Base-by-base conservation (phyloP, 2,888 invertebrate species). In the Salticus scenicus region DNA sequence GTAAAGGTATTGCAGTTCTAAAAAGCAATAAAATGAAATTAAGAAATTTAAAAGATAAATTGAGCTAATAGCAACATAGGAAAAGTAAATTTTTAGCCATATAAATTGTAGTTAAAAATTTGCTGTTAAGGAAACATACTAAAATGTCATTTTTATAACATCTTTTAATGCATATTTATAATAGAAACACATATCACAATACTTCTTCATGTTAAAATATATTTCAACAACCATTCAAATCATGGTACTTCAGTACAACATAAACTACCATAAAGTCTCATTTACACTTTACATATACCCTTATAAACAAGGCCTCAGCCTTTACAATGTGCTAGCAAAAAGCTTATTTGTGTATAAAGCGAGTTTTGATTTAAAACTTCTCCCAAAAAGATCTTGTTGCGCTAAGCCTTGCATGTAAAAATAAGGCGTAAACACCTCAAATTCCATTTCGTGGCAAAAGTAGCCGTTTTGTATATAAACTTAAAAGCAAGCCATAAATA, bases 401-500 rank as follows among this genome's bases (percentile, higher is more conserved):
- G 67, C 76, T 63, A 47, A 42, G 72, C 77, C 73, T 77, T 67
- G 42, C 83, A 67, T 84, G 83, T 84, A 84, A 84, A 84, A 84
- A 72, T 77, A 47, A 67, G 47, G 72, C 83, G 83, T 84, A 84
- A 84, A 84, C 83, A 84, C 78, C 57, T 84, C 77, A 84, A 77
- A 84, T 77, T 73, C 77, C 82, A 83, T 83, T 83, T 66, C 37
- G 66, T 30, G 71, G 47, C 28, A 63, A 64, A 71, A 83, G 76
- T 83, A 33, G 71, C 51, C 72, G 73, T 78, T 84, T 84, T 84
- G 83, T 84, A 84, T 84, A 84, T 72, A 77, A 57, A 73, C 83
- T 84, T 84, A 73, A 77, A 84, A 77, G 73, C 77, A 77, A 51
- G 77, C 83, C 82, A 64, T 84, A 84, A 84, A 73, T 84, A 77